These are phyloP conservation scores for Pipistrellus pipistrellus DNA, from an alignment of 2,797 vertebrate genomes.

Conservation along the genomic window DNA sequence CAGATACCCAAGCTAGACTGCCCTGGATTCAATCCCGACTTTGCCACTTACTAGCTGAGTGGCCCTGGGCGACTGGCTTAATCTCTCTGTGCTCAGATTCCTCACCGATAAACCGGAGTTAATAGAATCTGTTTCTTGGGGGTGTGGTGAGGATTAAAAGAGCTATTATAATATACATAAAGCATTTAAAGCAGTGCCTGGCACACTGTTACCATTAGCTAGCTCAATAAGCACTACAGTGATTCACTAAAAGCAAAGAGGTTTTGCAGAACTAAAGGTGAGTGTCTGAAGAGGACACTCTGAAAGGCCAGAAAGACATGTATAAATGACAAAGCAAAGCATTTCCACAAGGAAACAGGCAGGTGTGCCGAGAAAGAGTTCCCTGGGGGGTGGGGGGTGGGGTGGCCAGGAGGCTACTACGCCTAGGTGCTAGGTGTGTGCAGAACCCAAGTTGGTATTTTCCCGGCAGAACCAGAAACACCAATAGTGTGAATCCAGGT, in stretches of 20 bases:
- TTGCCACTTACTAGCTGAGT: neutral
- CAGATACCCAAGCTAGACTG: neutral
- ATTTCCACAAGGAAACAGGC: neutral
- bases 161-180: constrained; percentile 58
- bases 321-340: neutral
- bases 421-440: neutral
- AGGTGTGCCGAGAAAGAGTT: neutral
- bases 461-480: constrained; percentile 1
- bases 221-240: neutral
- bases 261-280: constrained; percentile 23
- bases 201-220: neutral
- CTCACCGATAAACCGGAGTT: constrained; percentile 57
- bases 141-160: constrained; percentile 68
- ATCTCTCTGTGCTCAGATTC: constrained; percentile 58
- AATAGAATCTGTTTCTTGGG: constrained; percentile 64
- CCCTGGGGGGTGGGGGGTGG: neutral
- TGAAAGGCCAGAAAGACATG: constrained; percentile 12
- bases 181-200: constrained; percentile 52
- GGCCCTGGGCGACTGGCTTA: neutral
- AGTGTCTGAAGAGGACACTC: neutral
- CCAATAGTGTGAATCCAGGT: neutral
- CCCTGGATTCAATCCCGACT: neutral
- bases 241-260: constrained; percentile 54
- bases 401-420: neutral
- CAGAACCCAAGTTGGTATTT: neutral